phyloP scores from a whole-genome alignment of 2,113 vertebrate genomes.

The Bostrychus sinensis region DNA sequence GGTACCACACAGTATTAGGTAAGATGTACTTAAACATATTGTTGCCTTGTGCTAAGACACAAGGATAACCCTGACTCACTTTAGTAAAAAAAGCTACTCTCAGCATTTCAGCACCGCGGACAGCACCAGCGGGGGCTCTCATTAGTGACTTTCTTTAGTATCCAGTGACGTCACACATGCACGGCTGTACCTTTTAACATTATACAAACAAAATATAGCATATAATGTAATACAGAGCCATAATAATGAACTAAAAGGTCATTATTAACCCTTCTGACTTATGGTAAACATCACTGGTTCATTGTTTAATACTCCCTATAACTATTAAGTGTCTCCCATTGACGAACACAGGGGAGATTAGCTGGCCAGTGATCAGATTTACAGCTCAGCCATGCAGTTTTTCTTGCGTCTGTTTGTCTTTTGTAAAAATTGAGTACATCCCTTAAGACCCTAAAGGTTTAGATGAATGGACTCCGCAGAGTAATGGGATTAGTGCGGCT shows the following conservation, averaged over 20 bases:
- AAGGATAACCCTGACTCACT: neutral
- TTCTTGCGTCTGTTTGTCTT: neutral
- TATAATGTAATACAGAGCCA: neutral
- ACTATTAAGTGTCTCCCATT: no score
- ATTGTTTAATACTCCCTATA: no score
- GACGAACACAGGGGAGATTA: neutral
- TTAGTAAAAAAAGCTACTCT: neutral
- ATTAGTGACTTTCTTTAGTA: neutral
- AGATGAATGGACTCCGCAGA: neutral
- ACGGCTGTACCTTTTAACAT: neutral
- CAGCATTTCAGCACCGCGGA: constrained; percentile 14
- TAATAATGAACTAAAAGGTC: neutral
- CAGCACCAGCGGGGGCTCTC: neutral
- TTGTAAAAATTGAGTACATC: neutral
- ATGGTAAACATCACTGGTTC: no score
- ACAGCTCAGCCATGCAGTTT: neutral
- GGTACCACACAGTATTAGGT: no score
- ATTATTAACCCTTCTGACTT: no score
- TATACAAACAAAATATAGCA: neutral
- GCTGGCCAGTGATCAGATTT: neutral
- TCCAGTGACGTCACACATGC: neutral
- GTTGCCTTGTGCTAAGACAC: neutral
- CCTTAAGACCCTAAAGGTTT: neutral
- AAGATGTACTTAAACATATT: neutral
- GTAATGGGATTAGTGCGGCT: neutral